phyloP scores from a whole-genome alignment of 2,113 vertebrate species.

The Illadopsis cleaveri region DNA sequence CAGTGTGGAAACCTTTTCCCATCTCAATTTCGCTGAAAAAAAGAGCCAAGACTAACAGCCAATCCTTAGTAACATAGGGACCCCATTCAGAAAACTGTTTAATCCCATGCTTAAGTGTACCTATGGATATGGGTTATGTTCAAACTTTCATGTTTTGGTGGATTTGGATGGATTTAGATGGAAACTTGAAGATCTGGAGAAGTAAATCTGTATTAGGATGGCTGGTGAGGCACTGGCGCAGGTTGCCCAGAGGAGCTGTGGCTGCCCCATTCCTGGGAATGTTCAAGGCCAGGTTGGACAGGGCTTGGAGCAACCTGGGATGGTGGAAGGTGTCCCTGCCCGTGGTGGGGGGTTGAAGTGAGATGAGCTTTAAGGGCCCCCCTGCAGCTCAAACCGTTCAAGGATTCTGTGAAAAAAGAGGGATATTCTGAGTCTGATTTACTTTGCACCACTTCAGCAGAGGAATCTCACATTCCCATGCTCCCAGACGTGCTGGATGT shows the following conservation, averaged over 20 bases:
- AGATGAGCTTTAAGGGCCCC: not conserved
- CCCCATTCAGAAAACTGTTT: not conserved
- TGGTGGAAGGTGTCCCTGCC: not conserved
- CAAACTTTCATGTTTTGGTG: not conserved
- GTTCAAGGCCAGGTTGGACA: not conserved
- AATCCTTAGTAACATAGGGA: not conserved
- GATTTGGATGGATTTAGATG: not conserved
- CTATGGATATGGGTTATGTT: not conserved
- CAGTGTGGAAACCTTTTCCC: slow-evolving; percentile 12
- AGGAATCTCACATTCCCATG: not conserved
- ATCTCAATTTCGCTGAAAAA: slow-evolving; percentile 26
- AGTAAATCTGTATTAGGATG: not conserved
- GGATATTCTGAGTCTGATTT: not conserved
- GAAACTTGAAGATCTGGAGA: not conserved
- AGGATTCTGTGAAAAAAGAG: not conserved
- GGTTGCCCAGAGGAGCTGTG: not conserved
- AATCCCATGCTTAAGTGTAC: slow-evolving; percentile 47
- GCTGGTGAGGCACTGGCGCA: not conserved
- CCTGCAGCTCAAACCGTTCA: not conserved
- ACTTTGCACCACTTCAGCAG: not conserved
- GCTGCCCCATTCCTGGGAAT: not conserved
- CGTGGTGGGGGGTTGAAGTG: not conserved
- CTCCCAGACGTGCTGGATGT: not conserved
- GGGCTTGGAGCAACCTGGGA: not conserved
- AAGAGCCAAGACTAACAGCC: slow-evolving; percentile 38